A percentile compares a stretch with the other conserved stretches of the same genome.
phyloP scores from a whole-genome alignment of 1,140 invertebrate genomes.

The Notospermus geniculatus region DNA sequence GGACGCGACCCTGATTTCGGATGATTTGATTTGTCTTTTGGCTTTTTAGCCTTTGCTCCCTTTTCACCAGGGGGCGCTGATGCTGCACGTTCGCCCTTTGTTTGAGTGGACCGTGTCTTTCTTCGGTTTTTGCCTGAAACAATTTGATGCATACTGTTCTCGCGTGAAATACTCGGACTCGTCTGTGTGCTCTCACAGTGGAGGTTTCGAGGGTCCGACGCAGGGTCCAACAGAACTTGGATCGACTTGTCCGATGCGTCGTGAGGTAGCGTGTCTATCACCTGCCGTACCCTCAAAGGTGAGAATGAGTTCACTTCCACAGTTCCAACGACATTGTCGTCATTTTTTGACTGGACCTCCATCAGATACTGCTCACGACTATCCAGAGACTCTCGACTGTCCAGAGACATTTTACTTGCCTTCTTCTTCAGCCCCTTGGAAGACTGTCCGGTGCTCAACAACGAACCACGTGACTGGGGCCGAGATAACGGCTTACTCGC shows the following conservation, averaged over 20 bases:
- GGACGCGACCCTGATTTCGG: conserved; percentile 1
- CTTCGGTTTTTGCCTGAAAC: neutral
- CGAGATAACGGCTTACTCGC: no score
- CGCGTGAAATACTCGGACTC: neutral
- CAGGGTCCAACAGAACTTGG: neutral
- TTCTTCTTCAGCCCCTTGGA: no score
- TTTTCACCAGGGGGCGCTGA: neutral
- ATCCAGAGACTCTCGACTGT: no score
- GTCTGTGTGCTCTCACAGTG: conserved; percentile 7
- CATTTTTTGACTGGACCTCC: no score
- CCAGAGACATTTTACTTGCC: no score
- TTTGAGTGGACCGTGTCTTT: conserved; percentile 7
- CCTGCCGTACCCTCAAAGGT: no score
- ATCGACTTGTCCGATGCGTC: conserved; percentile 1
- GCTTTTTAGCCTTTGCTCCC: neutral
- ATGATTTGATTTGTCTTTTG: neutral
- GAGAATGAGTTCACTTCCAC: no score
- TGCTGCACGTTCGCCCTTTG: neutral
- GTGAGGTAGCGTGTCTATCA: no score
- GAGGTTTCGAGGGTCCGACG: neutral
- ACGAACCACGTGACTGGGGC: no score
- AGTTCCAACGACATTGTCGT: no score
- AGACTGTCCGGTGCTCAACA: no score
- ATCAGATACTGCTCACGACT: no score
- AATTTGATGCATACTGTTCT: neutral